Conservation (phyloP, 1,140 invertebrate genomes). For the Zaprionus gabonicus region DNA sequence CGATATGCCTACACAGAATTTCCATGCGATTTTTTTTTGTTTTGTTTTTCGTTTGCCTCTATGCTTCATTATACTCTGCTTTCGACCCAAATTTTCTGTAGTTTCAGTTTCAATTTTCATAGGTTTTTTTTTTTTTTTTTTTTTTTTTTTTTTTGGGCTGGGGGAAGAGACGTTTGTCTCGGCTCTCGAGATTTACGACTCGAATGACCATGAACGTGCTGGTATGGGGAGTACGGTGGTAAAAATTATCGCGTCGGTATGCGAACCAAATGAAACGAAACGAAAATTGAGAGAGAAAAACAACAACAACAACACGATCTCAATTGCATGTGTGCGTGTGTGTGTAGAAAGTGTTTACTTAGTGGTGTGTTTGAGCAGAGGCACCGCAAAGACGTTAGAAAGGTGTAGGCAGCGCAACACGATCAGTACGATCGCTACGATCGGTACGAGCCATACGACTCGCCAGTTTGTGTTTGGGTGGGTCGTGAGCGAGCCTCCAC, state of each 20-base stretch:
- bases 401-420: constrained; percentile 31
- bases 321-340: constrained; percentile 34
- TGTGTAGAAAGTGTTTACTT: constrained; percentile 50
- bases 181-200: constrained; percentile 54
- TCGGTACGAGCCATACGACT: constrained; percentile 22
- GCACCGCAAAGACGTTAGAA: constrained; percentile 29
- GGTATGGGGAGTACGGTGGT: constrained; percentile 40
- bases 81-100: constrained; percentile 36
- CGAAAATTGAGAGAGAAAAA: constrained; percentile 43
- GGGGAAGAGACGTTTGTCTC: constrained; percentile 39
- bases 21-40: background rate
- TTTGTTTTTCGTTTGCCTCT: background rate
- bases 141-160: no score
- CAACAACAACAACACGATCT: constrained; percentile 3
- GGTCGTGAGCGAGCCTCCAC: constrained; percentile 31
- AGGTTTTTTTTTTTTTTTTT: constrained; percentile 1
- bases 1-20: background rate
- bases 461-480: constrained; percentile 41
- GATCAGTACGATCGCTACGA: background rate
- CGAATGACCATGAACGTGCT: constrained; percentile 59
- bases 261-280: constrained; percentile 39
- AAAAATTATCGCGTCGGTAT: constrained; percentile 50
- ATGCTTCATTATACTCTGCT: constrained; percentile 3
- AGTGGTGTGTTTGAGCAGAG: constrained; percentile 13
- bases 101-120: constrained; percentile 22